phyloP scores from a whole-genome alignment of 2,888 invertebrate species.

The Cremastinae sp. region DNA sequence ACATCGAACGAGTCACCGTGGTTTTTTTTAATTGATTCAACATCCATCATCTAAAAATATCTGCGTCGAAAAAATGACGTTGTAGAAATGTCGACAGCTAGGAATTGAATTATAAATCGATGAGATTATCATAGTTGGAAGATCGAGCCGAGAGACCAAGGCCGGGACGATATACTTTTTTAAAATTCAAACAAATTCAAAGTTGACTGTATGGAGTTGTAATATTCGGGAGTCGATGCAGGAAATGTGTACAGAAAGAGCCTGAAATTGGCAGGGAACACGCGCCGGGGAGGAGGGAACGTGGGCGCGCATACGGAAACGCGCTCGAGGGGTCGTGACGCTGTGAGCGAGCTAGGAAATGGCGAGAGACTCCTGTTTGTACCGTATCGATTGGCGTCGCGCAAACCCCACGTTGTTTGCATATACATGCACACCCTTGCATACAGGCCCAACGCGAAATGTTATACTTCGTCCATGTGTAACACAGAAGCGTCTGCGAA shows the following conservation, averaged over 20 bases:
- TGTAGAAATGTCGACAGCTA: no score
- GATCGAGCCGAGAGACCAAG: no score
- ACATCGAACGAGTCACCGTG: no score
- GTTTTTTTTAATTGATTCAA: no score
- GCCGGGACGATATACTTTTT: no score
- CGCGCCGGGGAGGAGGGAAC: slow-evolving; percentile 21
- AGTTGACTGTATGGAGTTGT: slow-evolving; percentile 19
- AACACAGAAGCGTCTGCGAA: slow-evolving; percentile 34
- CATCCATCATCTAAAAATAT: no score
- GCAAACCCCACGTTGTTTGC: slow-evolving; percentile 33
- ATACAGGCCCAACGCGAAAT: not conserved
- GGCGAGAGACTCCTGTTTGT: slow-evolving; percentile 46
- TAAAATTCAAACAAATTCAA: not conserved
- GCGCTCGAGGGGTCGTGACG: slow-evolving; percentile 27
- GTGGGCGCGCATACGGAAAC: slow-evolving; percentile 47
- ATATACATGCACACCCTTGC: slow-evolving; percentile 15
- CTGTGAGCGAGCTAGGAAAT: slow-evolving; percentile 29
- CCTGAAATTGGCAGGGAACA: not conserved
- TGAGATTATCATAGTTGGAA: no score
- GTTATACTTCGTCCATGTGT: not conserved
- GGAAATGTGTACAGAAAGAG: not conserved
- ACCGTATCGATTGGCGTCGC: slow-evolving; percentile 53
- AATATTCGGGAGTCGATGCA: slow-evolving; percentile 3
- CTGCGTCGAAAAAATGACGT: no score
- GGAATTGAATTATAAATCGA: no score